Evolutionary conservation across 2,797 vertebrate genomes (phyloP), one percentile per base, ranked within the genome.

Genomic region (Catharus ustulatus): DNA sequence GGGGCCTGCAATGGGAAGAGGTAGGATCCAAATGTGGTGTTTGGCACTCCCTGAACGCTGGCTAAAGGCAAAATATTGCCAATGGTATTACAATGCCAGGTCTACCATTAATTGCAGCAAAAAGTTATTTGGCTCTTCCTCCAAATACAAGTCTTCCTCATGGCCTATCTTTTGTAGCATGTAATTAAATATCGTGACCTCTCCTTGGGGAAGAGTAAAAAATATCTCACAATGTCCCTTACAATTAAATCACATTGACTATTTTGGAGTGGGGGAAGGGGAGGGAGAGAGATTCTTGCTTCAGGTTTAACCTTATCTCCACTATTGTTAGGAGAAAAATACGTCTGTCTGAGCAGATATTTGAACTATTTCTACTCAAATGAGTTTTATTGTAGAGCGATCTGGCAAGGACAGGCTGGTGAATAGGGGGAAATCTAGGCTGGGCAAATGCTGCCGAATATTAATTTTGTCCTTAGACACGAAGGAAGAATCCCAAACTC

Each of bases 11-110:
- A 78, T 9, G 9, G 52, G 68, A 88, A 89, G 78, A 89, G 75
- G 72, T 36, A 95, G 73, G 82, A 96, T 95, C 85, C 81, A 67
- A 95, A 80, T 66, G 82, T 54, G 93, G 58, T 83, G 55, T 95
- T 95, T 96, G 96, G 96, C 94, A 96, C 94, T 94, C 85, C 87
- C 91, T 86, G 91, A 87, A 92, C 95, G 93, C 89, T 94, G 96
- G 90, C 89, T 66, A 67, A 74, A 93, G 77, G 94, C 85, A 93
- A 80, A 96, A 93, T 59, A 75, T 54, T 78, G 80, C 67, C 66
- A 90, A 94, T 11, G 40, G 59, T 91, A 84, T 90, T 63, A 63
- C 20, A 69, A 48, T 2, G 27, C 87, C 90, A 86, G 73, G 73
- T 78, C 75, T 72, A 69, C 49, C 29, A 75, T 49, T 68, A 71